A percentile compares a stretch with the other conserved stretches of the same genome.
Conservation (phyloP, 2,888 invertebrate genomes). For the Cheiracanthium punctorium region DNA sequence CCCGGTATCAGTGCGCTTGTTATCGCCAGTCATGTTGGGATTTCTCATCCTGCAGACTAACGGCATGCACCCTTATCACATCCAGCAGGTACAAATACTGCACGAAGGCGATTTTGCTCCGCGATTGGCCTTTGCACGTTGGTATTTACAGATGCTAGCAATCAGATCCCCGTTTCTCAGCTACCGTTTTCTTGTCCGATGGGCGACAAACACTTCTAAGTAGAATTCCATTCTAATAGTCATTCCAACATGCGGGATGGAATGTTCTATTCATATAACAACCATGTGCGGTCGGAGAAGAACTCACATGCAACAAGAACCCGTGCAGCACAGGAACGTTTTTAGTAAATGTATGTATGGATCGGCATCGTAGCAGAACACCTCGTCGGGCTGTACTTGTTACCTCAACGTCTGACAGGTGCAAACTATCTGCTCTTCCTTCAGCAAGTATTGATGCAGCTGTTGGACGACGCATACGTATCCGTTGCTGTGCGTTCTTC, state of each 20-base stretch:
- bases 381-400: slow-evolving; percentile 68
- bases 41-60: slow-evolving; percentile 3
- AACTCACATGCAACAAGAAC: slow-evolving; percentile 73
- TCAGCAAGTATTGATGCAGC: slow-evolving; percentile 67
- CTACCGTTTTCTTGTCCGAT: slow-evolving; percentile 72
- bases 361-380: slow-evolving; percentile 71
- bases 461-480: slow-evolving; percentile 28
- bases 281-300: slow-evolving; percentile 72
- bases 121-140: slow-evolving; percentile 9
- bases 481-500: too few species aligned
- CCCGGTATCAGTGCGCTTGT: neutral
- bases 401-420: slow-evolving; percentile 68
- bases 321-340: slow-evolving; percentile 72
- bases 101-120: neutral
- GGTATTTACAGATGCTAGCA: neutral
- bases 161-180: slow-evolving; percentile 22
- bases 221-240: too few species aligned
- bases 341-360: slow-evolving; percentile 72
- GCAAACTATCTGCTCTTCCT: slow-evolving; percentile 52
- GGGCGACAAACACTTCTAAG: too few species aligned
- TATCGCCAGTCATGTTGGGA: slow-evolving; percentile 27
- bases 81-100: slow-evolving; percentile 12
- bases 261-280: slow-evolving; percentile 73
- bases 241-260: slow-evolving; percentile 72
- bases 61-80: slow-evolving; percentile 12